Evolutionary conservation across 2,113 vertebrate genomes (phyloP), one percentile per base, ranked within the genome.

Genomic region (Sterrhoptilus dennistouni): DNA sequence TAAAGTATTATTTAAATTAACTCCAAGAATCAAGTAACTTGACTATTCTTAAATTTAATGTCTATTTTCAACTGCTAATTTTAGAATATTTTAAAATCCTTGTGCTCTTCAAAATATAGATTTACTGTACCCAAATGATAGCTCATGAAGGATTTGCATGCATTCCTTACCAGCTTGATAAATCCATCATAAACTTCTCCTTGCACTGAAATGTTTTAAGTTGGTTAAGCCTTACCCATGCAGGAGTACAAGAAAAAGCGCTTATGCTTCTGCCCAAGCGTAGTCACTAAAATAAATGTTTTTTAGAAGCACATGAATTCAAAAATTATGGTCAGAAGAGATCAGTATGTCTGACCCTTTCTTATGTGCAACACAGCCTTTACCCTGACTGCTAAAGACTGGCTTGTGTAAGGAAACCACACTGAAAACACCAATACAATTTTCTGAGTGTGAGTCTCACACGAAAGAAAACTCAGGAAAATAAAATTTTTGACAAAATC

Each of bases 121-220:
- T 83, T 93, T 85, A 71, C 78, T 33, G 50, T 88, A 95, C 40
- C 90, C 88, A 95, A 47, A 90, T 65, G 90, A 95, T 9, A 94
- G 84, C 56, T 86, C 70, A 92, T 83, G 76, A 90, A 76, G 92
- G 54, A 75, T 74, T 87, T 87, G 68, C 68, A 94, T 87, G 33
- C 42, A 69, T 92, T 79, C 47, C 24, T 96, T 94, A 94, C 84
- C 75, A 97, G 76, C 29, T 94, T 95, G 92, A 95, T 93, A 95
- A 95, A 97, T 47, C 52, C 4, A 4, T 28, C 38, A 64, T 6
- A 64, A 81, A 87, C 74, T 95, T 94, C 45, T 78, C 47, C 28
- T 90, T 81, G 25, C 16, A 19, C 25, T 74, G 72, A 66, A 69
- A 14, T 24, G n/a, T 28, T 36, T 1, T 12, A 70, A 90, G 35